These are phyloP conservation scores for Madoqua kirkii DNA, from an alignment of 2,113 vertebrate genomes.

Conservation along the genomic window DNA sequence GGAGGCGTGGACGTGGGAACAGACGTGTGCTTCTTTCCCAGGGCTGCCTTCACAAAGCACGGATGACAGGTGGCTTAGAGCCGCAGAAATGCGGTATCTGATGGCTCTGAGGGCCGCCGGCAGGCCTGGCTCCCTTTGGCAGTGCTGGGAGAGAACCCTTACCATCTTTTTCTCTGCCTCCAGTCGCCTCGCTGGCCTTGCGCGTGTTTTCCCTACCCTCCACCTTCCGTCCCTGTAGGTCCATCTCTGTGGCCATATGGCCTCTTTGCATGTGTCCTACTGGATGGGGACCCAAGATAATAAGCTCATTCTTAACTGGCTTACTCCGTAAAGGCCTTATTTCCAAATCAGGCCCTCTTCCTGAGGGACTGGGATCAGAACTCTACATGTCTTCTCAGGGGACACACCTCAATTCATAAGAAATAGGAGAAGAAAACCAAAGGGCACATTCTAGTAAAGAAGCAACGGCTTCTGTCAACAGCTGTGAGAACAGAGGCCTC, in stretches of 20 bases:
- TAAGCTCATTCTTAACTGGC: not conserved
- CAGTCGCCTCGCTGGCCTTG: not conserved
- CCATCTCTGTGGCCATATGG: not conserved
- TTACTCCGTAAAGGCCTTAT: not conserved
- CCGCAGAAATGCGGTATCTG: not conserved
- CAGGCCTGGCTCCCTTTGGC: not conserved
- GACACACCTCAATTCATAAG: not conserved
- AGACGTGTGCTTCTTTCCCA: not conserved
- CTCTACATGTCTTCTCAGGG: not conserved
- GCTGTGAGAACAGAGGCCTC: not conserved
- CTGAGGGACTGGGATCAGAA: not conserved
- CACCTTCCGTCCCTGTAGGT: not conserved
- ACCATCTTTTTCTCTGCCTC: not conserved
- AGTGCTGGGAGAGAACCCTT: accelerated
- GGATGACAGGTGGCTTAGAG: not conserved
- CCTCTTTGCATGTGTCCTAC: not conserved
- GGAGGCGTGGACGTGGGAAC: not conserved
- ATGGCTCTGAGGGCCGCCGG: not conserved
- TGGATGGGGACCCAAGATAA: not conserved
- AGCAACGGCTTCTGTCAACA: not conserved
- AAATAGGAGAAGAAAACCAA: not conserved
- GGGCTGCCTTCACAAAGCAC: not conserved
- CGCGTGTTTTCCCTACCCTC: not conserved
- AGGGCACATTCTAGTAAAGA: not conserved
- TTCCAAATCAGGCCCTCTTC: not conserved